Evolutionary conservation across 2,888 invertebrate species (phyloP), one percentile per base, ranked within the genome.

Genomic region (Meiosimyza decipiens): DNA sequence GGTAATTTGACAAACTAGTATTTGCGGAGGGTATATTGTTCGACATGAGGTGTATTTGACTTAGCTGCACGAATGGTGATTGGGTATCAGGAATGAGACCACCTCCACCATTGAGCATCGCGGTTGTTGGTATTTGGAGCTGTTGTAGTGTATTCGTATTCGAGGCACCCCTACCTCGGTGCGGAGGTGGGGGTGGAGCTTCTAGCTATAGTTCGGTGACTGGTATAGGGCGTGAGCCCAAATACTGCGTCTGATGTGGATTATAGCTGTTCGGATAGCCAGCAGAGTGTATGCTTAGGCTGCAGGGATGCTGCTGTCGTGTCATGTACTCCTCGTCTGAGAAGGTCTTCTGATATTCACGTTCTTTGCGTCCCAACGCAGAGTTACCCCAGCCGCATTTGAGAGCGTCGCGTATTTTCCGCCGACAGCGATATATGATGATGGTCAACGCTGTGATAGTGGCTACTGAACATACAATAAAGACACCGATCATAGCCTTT

Each of bases 131-230:
- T 74, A 86, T 85, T 76, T 86, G 84, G 51, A 86, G 79, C 72
- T 86, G 86, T 78, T 86, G 86, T 65, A 86, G 81, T 54, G 83
- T 79, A 18, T 71, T 76, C 75, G 76, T 73, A 75, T 79, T 80
- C 79, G 83, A 82, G 79, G 82, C 81, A 80, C 85, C 86, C 85
- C 87, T 82, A 83, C 86, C 84, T 81, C 92, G 91, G 89, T 83
- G 78, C 79, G 91, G 92, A 89, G 94, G 94, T 91, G 95, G 94
- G 94, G 94, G 94, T 89, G 94, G 86, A 78, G 80, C 93, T 85
- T 95, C 95, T 95, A 95, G 95, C 95, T 95, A 95, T 94, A 95
- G 95, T 87, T 95, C 95, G 90, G 95, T 95, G 82, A 95, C 95
- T 79, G 95, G 95, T 83, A 95, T 93, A 22, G 94, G 93, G 84